Evolutionary conservation across 2,888 invertebrate genomes (phyloP).

Genomic region (Zootermopsis nevadensis): DNA sequence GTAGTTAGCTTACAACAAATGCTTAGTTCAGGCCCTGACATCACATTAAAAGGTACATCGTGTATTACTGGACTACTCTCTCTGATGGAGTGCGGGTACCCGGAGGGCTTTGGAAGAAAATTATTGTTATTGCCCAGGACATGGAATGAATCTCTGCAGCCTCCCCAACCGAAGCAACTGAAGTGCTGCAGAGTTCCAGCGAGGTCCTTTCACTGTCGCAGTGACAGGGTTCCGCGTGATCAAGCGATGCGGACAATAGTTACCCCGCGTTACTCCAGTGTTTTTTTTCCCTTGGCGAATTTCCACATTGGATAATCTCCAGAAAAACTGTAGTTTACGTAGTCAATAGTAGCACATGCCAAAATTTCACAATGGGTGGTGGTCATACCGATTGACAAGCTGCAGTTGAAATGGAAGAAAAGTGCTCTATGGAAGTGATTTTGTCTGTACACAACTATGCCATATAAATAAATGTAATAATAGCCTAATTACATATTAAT

Average conservation of each 20-base stretch:
- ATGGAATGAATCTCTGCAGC: background rate
- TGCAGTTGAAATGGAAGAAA: background rate
- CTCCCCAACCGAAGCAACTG: background rate
- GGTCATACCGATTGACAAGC: background rate
- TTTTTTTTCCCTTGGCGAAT: slow-evolving; percentile 40
- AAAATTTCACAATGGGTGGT: background rate
- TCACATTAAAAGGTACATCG: background rate
- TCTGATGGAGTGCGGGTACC: slow-evolving; percentile 1
- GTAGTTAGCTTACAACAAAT: background rate
- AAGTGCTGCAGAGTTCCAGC: background rate
- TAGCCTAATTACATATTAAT: too few species aligned
- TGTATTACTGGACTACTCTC: background rate
- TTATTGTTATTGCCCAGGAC: background rate
- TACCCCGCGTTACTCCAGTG: background rate
- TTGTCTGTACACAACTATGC: too few species aligned
- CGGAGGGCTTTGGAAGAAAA: background rate
- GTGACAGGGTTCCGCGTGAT: slow-evolving; percentile 23
- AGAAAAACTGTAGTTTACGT: background rate
- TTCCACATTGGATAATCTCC: slow-evolving; percentile 38
- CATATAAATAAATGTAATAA: too few species aligned
- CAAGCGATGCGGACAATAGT: slow-evolving; percentile 1
- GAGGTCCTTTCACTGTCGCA: background rate
- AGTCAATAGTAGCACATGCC: background rate
- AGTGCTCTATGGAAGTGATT: too few species aligned
- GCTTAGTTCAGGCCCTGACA: background rate